Percentiles rank a stretch among this genome's conserved stretches.
These are phyloP conservation scores for Drosophila simulans DNA, from an alignment of 1,140 invertebrate genomes.

Conservation along the genomic window DNA sequence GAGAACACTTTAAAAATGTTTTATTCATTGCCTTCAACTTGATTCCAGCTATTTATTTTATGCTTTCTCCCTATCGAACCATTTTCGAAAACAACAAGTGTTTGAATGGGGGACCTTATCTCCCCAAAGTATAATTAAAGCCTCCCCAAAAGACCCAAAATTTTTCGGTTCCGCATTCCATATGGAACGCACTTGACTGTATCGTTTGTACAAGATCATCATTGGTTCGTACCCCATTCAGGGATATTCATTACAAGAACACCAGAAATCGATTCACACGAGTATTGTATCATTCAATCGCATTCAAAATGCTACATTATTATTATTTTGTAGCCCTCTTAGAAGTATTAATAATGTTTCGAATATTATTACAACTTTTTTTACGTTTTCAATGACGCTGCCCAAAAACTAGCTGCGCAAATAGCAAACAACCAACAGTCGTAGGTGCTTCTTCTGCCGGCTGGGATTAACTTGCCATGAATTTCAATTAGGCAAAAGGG, in stretches of 20 bases:
- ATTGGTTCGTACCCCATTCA: constrained; percentile 13
- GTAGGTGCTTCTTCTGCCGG: constrained; percentile 7
- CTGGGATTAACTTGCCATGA: constrained; percentile 33
- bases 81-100: constrained; percentile 20
- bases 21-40: constrained; percentile 43
- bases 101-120: not conserved
- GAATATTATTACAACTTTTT: no score
- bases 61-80: not conserved
- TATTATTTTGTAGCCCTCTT: no score
- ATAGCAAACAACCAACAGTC: constrained; percentile 4
- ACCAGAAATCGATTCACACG: constrained; percentile 8
- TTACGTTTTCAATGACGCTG: not conserved
- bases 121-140: constrained; percentile 6
- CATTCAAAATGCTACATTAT: no score
- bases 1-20: constrained; percentile 20
- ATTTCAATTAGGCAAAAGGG: constrained; percentile 35
- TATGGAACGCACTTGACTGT: constrained; percentile 14
- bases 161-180: not conserved
- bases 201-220: constrained; percentile 14
- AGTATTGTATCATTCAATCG: not conserved
- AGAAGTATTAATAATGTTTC: no score
- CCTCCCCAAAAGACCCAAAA: not conserved
- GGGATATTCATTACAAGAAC: constrained; percentile 1
- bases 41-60: constrained; percentile 1
- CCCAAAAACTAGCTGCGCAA: constrained; percentile 3